Conservation (phyloP, 2,797 vertebrate species). For the Avahi laniger region DNA sequence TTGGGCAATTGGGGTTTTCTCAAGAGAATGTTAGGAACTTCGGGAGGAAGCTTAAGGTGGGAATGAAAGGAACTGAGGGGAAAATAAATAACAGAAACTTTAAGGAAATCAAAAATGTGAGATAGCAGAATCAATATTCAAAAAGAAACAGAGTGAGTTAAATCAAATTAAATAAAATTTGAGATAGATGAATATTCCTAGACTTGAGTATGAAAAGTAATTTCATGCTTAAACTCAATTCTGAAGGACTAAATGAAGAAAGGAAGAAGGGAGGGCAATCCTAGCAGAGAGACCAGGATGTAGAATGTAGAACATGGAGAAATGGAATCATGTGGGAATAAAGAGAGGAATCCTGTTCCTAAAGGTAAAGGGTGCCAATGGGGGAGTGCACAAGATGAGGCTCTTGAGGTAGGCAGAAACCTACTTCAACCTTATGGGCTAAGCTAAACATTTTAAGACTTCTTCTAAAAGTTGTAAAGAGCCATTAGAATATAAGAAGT, state of each 20-base stretch:
- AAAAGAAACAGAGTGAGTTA: background rate
- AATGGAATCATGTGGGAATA: background rate
- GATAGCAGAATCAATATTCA: background rate
- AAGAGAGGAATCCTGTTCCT: background rate
- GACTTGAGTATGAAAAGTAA: background rate
- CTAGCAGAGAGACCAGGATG: background rate
- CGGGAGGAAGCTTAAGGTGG: background rate
- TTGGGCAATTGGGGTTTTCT: background rate
- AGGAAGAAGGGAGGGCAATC: background rate
- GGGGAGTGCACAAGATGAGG: background rate
- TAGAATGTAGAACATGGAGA: background rate
- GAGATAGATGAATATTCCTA: background rate
- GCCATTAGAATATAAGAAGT: background rate
- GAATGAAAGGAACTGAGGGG: background rate
- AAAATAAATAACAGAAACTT: background rate
- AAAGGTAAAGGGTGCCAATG: background rate
- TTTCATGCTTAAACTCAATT: constrained; percentile 1
- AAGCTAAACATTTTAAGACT: constrained; percentile 32
- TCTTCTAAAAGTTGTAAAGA: constrained; percentile 5
- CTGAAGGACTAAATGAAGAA: constrained; percentile 17
- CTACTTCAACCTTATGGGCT: background rate
- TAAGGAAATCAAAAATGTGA: background rate
- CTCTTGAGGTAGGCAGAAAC: background rate
- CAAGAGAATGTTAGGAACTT: background rate
- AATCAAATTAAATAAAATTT: constrained; percentile 2